Evolutionary conservation across 1,140 invertebrate species (phyloP).

Genomic region (Dufourea novaeangliae): DNA sequence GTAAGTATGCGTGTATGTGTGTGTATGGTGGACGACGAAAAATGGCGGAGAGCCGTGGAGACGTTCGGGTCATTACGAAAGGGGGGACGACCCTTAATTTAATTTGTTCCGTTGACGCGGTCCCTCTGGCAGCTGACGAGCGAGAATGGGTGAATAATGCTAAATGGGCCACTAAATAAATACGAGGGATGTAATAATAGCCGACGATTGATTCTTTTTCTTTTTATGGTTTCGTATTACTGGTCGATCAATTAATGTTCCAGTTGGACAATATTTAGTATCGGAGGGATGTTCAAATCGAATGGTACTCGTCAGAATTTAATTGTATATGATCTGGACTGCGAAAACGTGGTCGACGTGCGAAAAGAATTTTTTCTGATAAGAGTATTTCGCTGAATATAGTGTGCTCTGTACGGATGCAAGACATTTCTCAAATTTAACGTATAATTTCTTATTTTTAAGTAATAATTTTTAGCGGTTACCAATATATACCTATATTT

Average conservation of each 20-base stretch:
- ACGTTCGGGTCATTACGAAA: neutral
- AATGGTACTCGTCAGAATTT: neutral
- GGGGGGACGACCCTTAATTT: slow-evolving; percentile 6
- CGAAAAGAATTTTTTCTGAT: too few species aligned
- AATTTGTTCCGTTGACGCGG: slow-evolving; percentile 15
- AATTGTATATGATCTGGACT: too few species aligned
- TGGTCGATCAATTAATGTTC: neutral
- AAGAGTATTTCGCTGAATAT: too few species aligned
- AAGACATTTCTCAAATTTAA: too few species aligned
- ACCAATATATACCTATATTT: too few species aligned
- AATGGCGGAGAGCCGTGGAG: neutral
- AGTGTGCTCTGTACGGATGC: too few species aligned
- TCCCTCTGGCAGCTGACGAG: neutral
- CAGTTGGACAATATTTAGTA: neutral
- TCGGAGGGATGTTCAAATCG: neutral
- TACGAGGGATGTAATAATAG: neutral
- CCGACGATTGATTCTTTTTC: neutral
- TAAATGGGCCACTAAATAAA: slow-evolving; percentile 2
- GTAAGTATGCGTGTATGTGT: neutral
- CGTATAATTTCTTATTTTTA: too few species aligned
- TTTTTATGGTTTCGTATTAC: neutral
- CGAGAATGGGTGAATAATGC: neutral
- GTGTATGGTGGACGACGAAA: neutral
- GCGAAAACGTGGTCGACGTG: too few species aligned
- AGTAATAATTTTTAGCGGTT: too few species aligned